A percentile compares a stretch with the other conserved stretches of the same genome.
Conservation (phyloP, 2,888 invertebrate genomes). For the Catocala fraxini region DNA sequence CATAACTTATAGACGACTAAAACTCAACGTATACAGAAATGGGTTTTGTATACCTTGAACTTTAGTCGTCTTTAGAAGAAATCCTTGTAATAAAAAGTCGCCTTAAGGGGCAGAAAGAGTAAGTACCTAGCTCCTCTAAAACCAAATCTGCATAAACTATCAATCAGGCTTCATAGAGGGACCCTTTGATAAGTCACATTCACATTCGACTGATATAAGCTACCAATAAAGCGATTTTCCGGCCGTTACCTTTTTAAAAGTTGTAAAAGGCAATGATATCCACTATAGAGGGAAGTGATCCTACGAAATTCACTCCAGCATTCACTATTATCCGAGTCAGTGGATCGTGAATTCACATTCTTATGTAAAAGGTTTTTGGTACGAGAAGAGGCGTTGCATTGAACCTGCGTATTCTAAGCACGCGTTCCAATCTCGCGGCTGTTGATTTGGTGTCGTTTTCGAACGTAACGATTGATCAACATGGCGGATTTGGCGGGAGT, state of each 20-base stretch:
- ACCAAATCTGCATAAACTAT: slow-evolving; percentile 25
- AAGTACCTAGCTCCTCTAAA: slow-evolving; percentile 28
- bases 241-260: slow-evolving; percentile 64
- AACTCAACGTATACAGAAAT: too few species aligned
- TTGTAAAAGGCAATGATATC: slow-evolving; percentile 52
- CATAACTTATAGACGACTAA: too few species aligned
- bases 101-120: not conserved
- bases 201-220: slow-evolving; percentile 33
- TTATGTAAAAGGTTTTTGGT: slow-evolving; percentile 77
- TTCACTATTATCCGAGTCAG: slow-evolving; percentile 80
- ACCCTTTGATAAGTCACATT: slow-evolving; percentile 44
- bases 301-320: slow-evolving; percentile 65
- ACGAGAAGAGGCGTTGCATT: slow-evolving; percentile 50
- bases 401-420: slow-evolving; percentile 75
- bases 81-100: too few species aligned
- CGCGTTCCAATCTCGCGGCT: slow-evolving; percentile 77
- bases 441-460: slow-evolving; percentile 71
- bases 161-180: slow-evolving; percentile 12
- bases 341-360: slow-evolving; percentile 78
- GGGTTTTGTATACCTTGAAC: too few species aligned
- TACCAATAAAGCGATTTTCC: slow-evolving; percentile 67
- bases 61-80: too few species aligned
- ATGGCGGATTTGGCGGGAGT: slow-evolving; percentile 63
- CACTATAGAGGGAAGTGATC: slow-evolving; percentile 55
- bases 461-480: slow-evolving; percentile 70